Evolutionary conservation across 2,888 invertebrate species (phyloP).

Genomic region (Prosapia bicincta): DNA sequence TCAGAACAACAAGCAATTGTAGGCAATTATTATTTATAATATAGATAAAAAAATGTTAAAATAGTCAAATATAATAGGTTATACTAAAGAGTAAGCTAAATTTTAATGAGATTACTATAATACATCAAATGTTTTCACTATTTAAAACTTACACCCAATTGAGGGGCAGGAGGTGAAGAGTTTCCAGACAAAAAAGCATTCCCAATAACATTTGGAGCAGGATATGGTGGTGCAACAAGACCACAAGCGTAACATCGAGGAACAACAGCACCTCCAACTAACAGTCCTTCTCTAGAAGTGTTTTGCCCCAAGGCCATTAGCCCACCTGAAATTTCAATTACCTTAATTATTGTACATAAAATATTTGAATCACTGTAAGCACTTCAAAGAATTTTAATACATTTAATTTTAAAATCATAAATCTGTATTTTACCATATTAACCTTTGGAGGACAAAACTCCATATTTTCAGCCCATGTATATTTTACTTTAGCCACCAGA

Average conservation of each 20-base stretch:
- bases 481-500: no score
- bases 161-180: conserved; percentile 48
- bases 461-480: no score
- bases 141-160: conserved; percentile 47
- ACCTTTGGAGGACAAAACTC: no score
- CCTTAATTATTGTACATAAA: no score
- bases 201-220: conserved; percentile 16
- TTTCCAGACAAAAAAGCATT: conserved; percentile 32
- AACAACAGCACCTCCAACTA: conserved; percentile 3
- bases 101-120: no score
- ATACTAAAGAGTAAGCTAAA: no score
- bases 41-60: no score
- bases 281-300: not conserved
- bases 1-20: not conserved
- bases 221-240: conserved; percentile 48
- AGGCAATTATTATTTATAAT: no score
- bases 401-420: no score
- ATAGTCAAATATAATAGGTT: no score
- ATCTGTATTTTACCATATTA: no score
- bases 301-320: not conserved
- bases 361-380: not conserved
- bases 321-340: conserved; percentile 8
- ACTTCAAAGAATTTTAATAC: not conserved
- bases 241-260: conserved; percentile 68
- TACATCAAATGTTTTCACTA: no score